These are phyloP conservation scores for Drosophila orena DNA, from an alignment of 1,140 invertebrate species.

Conservation along the genomic window DNA sequence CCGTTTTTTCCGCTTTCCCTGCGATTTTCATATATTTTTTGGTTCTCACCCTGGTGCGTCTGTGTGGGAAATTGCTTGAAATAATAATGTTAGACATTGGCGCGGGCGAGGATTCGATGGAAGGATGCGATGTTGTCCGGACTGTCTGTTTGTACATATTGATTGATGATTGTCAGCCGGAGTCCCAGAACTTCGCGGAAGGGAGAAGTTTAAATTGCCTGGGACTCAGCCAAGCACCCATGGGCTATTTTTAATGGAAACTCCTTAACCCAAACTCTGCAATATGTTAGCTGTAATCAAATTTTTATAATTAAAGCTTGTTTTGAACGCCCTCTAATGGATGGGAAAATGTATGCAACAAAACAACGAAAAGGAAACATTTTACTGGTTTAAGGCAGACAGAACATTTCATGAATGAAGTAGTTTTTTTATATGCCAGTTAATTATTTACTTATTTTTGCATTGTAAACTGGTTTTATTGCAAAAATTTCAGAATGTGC, in stretches of 20 bases:
- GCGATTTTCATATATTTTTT: constrained; percentile 10
- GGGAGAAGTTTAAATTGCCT: constrained; percentile 73
- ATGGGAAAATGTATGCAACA: constrained; percentile 7
- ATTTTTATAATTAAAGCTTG: constrained; percentile 33
- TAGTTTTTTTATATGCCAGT: constrained; percentile 8
- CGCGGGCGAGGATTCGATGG: constrained; percentile 1
- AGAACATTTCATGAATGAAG: constrained; percentile 26
- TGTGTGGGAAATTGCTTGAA: constrained; percentile 78
- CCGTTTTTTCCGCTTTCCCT: constrained; percentile 1
- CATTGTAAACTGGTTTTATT: neutral
- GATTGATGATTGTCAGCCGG: constrained; percentile 76
- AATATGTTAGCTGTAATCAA: constrained; percentile 69
- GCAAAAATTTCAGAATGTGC: neutral
- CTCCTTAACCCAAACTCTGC: constrained; percentile 55
- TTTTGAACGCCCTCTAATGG: constrained; percentile 28
- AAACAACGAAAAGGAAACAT: constrained; percentile 6
- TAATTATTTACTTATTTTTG: constrained; percentile 17
- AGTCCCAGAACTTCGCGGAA: constrained; percentile 41
- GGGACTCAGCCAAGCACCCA: constrained; percentile 45
- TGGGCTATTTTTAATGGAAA: constrained; percentile 74
- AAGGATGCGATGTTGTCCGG: constrained; percentile 16
- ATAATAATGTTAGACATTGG: constrained; percentile 74
- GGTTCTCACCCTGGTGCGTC: constrained; percentile 42
- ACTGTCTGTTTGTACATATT: constrained; percentile 63
- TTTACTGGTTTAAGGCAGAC: constrained; percentile 4